phyloP scores from a whole-genome alignment of 2,797 vertebrate species.

The Onychomys arenicola region DNA sequence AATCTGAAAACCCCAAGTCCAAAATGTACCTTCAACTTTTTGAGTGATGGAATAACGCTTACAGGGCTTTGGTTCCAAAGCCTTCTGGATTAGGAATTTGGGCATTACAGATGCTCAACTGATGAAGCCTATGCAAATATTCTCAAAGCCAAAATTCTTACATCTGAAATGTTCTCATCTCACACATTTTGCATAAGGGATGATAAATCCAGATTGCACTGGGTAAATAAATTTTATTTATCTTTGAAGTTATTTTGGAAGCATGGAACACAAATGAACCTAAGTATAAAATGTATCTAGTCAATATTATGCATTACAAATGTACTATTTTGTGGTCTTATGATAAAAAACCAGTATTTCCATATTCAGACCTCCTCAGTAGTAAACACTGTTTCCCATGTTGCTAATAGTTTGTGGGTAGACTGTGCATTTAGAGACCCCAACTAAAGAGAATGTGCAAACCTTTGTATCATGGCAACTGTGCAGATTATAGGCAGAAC shows the following conservation, averaged over 20 bases:
- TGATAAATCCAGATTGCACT: not conserved
- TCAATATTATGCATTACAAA: slow-evolving; percentile 73
- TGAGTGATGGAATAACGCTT: not conserved
- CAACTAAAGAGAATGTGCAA: slow-evolving; percentile 55
- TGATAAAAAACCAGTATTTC: slow-evolving; percentile 68
- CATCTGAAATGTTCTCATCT: not conserved
- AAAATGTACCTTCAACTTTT: not conserved
- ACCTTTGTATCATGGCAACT: slow-evolving; percentile 17
- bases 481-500: not conserved
- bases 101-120: not conserved
- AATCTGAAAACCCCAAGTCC: not conserved
- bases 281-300: slow-evolving; percentile 74
- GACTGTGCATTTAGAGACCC: slow-evolving; percentile 34
- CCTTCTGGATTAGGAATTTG: not conserved
- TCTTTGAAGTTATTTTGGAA: slow-evolving; percentile 70
- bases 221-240: not conserved
- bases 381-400: slow-evolving; percentile 58
- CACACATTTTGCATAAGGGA: not conserved
- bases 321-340: slow-evolving; percentile 66
- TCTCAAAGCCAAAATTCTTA: not conserved
- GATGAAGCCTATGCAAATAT: not conserved
- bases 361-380: slow-evolving; percentile 48
- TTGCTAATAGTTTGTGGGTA: slow-evolving; percentile 61
- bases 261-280: slow-evolving; percentile 43
- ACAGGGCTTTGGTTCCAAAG: not conserved